Evolutionary conservation across 2,888 invertebrate species (phyloP), one percentile per base, ranked within the genome.

Genomic region (Chrysodeixis includens): DNA sequence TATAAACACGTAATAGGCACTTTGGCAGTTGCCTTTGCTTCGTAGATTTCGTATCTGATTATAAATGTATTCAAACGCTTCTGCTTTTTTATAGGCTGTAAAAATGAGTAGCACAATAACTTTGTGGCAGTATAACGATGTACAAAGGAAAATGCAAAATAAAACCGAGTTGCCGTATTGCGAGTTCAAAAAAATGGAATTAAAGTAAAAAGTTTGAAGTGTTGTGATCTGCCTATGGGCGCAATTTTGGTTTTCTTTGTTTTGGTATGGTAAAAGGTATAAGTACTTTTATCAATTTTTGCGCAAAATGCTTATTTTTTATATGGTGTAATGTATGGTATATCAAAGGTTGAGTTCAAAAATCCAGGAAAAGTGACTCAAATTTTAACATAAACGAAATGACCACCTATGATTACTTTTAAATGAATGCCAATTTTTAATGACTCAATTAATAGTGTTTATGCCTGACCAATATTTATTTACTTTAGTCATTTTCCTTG

Each of bases 61-160:
- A 70, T 63, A 63, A 70, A 70, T 70, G 53, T 64, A 64, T 67
- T 59, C 61, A 60, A 46, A 59, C 54, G 64, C 51, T 63, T 64
- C 67, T 30, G 57, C 54, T 53, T 66, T 73, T 78, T 73, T 78
- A 76, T 67, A 54, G 71, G 69, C 69, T 58, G 57, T 71, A 68
- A 74, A 78, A 78, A 71, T 58, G 60, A 71, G 63, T 67, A 60
- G 46, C 54, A 62, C 62, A 73, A 66, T 70, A 62, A 53, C 64
- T 63, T 55, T 46, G 22, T 46, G 35, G 46, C 30, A 65, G 32
- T 56, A 62, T 63, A 67, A 76, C 51, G 59, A 57, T 57, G 55
- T 67, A 54, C 46, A 56, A 63, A 9, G 20, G 7, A 18, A 69
- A 66, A 59, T 63, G 22, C 55, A 61, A 54, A 40, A 46, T 53